Conservation (phyloP, 2,113 vertebrate genomes). For the Menura novaehollandiae region DNA sequence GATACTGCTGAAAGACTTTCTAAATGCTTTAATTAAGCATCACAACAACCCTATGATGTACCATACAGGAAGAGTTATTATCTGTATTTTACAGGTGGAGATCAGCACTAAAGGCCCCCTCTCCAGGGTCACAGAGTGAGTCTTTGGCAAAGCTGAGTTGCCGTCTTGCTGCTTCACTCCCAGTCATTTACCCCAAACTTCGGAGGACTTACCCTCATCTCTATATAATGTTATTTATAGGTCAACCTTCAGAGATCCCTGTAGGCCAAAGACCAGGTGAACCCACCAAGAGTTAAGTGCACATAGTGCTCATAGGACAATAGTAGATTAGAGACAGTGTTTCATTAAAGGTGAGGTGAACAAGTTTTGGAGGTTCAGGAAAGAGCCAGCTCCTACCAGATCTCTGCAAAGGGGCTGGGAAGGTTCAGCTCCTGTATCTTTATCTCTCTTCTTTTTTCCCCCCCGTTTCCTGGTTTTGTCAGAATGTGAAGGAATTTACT, state of each 20-base stretch:
- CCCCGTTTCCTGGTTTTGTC: not conserved
- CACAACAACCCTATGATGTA: not conserved
- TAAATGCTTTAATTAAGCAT: conserved; percentile 51
- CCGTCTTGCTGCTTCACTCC: not conserved
- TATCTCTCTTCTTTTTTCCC: not conserved
- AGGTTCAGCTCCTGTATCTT: not conserved
- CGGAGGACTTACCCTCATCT: not conserved
- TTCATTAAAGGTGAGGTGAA: not conserved
- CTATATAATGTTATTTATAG: not conserved
- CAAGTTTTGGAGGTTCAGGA: not conserved
- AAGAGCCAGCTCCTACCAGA: not conserved
- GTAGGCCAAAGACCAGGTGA: not conserved
- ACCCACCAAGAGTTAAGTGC: not conserved
- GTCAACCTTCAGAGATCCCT: not conserved
- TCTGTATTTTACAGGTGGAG: not conserved
- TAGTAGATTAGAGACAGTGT: not conserved
- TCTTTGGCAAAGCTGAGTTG: not conserved
- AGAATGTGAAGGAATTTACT: not conserved
- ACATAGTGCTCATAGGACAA: not conserved
- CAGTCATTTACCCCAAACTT: not conserved
- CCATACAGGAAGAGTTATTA: not conserved
- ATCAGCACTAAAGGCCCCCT: not conserved
- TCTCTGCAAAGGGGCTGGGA: not conserved
- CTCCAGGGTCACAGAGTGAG: not conserved
- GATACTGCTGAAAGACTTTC: not conserved